Base-by-base conservation (phyloP, 2,113 vertebrate species). In the Erythrolamprus reginae region DNA sequence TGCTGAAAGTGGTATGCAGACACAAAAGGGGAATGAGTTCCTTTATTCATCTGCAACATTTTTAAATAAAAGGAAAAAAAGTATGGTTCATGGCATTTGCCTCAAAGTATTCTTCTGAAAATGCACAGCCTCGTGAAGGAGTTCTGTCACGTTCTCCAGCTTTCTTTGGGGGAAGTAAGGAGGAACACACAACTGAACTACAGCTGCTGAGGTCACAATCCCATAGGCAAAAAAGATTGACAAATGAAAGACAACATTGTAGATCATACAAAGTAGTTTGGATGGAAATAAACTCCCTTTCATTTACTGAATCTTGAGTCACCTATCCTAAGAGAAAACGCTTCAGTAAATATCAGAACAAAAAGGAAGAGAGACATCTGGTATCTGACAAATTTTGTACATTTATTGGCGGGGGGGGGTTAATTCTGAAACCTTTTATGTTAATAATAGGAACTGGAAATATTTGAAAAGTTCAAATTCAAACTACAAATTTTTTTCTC, bases 191-290 rank as follows among this genome's bases (percentile, higher is more conserved):
- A 70, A 70, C 38, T 61, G 61, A 50, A 77, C 17, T 55, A 70
- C 9, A 86, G 45, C 61, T 65, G 86, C 7, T 82, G 51, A 86
- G 13, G 23, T 47, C 86, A 87, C 42, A 45, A 86, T 42, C 56
- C 48, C 61, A 53, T 70, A 52, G 9, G 65, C 65, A 84, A 86
- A 86, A 47, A 42, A 87, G 9, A 70, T 15, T 85, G 88, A 52
- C 82, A 87, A 5, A 28, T 82, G 28, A 70, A 83, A 42, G 45
- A 89, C 61, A 42, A 51, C 83, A 38, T 28, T 89, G 70, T 84
- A 86, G n/a, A 89, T 85, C 82, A 50, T 47, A 45, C 84, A 89
- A 91, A 92, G 91, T 86, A 65, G 56, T 86, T 50, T 84, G 33
- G 84, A 24, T 28, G 86, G 52, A 65, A 56, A 50, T 88, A 83